Evolutionary conservation across 2,113 vertebrate genomes (phyloP).

Genomic region (Helogale parvula): DNA sequence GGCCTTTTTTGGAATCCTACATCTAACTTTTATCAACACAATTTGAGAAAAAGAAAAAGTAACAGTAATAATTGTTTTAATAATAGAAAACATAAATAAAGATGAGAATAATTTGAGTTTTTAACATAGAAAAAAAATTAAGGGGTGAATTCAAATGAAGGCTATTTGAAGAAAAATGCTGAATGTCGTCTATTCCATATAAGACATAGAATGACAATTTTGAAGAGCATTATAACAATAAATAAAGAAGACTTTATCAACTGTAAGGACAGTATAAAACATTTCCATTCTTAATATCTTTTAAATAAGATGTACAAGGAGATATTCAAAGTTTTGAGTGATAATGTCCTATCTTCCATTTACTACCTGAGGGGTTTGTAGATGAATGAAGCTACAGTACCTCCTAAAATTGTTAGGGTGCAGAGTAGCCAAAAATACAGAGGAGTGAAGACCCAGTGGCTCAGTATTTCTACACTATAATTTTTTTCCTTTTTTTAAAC

Average conservation of each 20-base stretch:
- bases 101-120: slow-evolving; percentile 50
- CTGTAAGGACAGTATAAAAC: background rate
- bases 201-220: background rate
- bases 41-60: slow-evolving; percentile 38
- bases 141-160: slow-evolving; percentile 34
- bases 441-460: background rate
- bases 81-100: slow-evolving; percentile 61
- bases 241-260: background rate
- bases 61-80: slow-evolving; percentile 45
- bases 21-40: slow-evolving; percentile 33
- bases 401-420: background rate
- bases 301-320: background rate
- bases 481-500: background rate
- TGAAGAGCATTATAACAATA: background rate
- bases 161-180: background rate
- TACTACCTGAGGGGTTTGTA: background rate
- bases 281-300: slow-evolving; percentile 12
- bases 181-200: background rate
- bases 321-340: background rate
- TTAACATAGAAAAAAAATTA: slow-evolving; percentile 60
- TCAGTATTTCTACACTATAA: background rate
- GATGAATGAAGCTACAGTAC: background rate
- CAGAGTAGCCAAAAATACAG: background rate
- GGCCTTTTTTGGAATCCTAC: background rate
- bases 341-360: background rate